Evolutionary conservation across 2,797 vertebrate species (phyloP), one percentile per base, ranked within the genome.

Genomic region (Siniperca obscura): DNA sequence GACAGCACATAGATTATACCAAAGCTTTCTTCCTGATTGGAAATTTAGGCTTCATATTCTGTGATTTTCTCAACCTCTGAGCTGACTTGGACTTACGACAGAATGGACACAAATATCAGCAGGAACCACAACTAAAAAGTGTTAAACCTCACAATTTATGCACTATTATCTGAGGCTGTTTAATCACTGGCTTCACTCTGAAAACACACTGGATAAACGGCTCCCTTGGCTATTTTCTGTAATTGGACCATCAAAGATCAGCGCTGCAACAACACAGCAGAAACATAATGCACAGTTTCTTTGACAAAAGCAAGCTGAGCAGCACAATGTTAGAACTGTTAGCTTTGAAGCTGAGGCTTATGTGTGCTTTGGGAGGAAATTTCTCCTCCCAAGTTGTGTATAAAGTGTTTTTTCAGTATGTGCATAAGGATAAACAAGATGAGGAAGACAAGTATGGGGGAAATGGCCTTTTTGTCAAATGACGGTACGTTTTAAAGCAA

Each of bases 201-300:
- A 64, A 77, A 80, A 82, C 74, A 72, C 72, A 25, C 17, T 67
- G 70, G 73, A 83, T 81, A 80, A 90, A 82, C 70, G 57, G 56
- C 86, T 79, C 67, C 82, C 67, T 81, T 69, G 69, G 77, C 79
- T 68, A 81, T 86, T 87, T 81, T 78, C 80, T 84, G 80, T 89
- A 89, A 90, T 86, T 90, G 82, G 76, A 81, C 78, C 78, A 87
- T 88, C 70, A 87, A 83, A 76, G 68, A 83, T 84, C 36, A 65
- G 65, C 11, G 27, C 11, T 34, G 62, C 64, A 80, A 64, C 70
- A 78, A 81, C 70, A 85, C 57, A 81, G 76, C 73, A 83, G 74
- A 86, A 74, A 84, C 80, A 84, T 71, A 61, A 86, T 74, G 72
- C 64, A 61, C 40, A 50, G 70, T 70, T 83, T 87, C 50, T 82